Conservation (phyloP, 2,888 invertebrate genomes). For the Agrotis puta region DNA sequence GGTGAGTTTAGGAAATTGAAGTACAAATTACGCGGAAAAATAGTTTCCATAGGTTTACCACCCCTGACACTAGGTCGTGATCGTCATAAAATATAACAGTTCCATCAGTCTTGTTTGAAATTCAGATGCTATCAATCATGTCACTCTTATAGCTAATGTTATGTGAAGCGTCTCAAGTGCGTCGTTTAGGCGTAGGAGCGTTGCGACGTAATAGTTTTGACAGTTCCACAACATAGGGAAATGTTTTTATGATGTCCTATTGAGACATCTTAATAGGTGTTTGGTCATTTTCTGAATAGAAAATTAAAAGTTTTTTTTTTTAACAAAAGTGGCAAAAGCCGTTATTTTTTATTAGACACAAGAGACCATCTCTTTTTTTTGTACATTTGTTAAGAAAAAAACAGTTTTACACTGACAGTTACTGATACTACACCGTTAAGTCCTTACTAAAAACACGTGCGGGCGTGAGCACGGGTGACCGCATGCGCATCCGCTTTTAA, state of each 20-base stretch:
- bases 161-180: constrained; percentile 37
- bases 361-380: no score
- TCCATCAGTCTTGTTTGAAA: constrained; percentile 51
- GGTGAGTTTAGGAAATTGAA: not conserved
- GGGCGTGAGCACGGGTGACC: no score
- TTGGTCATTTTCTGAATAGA: no score
- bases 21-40: not conserved
- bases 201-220: constrained; percentile 20
- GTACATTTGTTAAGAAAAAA: no score
- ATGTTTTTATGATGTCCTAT: not conserved
- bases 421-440: no score
- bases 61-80: constrained; percentile 32
- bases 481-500: no score
- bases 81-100: constrained; percentile 56
- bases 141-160: constrained; percentile 27
- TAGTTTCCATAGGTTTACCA: not conserved
- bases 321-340: no score
- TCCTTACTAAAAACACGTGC: no score
- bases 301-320: no score
- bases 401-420: no score
- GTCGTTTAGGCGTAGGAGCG: constrained; percentile 5
- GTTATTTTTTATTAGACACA: no score
- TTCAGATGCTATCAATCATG: constrained; percentile 54
- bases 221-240: constrained; percentile 4
- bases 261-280: not conserved